Evolutionary conservation across 2,888 invertebrate species (phyloP).

Genomic region (Liodrosophila aerea): DNA sequence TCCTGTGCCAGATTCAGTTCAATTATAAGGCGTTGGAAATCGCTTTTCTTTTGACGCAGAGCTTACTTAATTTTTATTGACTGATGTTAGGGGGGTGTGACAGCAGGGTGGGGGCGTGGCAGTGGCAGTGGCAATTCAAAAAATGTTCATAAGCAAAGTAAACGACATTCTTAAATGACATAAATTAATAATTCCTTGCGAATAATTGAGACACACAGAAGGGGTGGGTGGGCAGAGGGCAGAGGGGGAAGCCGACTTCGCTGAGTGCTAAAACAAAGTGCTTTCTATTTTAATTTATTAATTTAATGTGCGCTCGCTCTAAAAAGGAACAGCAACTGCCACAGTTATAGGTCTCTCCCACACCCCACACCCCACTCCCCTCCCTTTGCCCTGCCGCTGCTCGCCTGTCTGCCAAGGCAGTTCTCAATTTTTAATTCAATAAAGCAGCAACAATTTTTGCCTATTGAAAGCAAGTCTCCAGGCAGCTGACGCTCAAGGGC

Average conservation of each 20-base stretch:
- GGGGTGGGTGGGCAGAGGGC: background rate
- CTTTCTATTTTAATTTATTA: constrained; percentile 78
- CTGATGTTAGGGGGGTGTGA: no score
- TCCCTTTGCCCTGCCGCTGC: background rate
- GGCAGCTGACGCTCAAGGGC: constrained; percentile 26
- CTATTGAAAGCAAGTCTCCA: constrained; percentile 46
- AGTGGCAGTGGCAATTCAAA: constrained; percentile 59
- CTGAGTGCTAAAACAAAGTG: constrained; percentile 72
- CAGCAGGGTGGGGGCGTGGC: background rate
- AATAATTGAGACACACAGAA: constrained; percentile 15
- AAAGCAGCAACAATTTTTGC: constrained; percentile 64
- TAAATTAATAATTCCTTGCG: constrained; percentile 70
- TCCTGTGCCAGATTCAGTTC: constrained; percentile 12
- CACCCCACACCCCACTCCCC: background rate
- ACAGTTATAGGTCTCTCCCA: constrained; percentile 6
- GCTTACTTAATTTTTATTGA: constrained; percentile 35
- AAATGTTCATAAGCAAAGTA: constrained; percentile 61
- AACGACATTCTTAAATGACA: constrained; percentile 67
- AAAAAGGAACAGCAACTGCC: constrained; percentile 22
- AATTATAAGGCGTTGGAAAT: constrained; percentile 45
- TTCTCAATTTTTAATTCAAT: constrained; percentile 75
- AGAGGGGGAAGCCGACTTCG: background rate
- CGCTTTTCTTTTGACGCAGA: constrained; percentile 37
- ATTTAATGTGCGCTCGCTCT: constrained; percentile 62
- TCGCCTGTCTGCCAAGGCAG: constrained; percentile 32